Evolutionary conservation across 2,113 vertebrate genomes (phyloP), one percentile per base, ranked within the genome.

Genomic region (Narcine bancroftii): DNA sequence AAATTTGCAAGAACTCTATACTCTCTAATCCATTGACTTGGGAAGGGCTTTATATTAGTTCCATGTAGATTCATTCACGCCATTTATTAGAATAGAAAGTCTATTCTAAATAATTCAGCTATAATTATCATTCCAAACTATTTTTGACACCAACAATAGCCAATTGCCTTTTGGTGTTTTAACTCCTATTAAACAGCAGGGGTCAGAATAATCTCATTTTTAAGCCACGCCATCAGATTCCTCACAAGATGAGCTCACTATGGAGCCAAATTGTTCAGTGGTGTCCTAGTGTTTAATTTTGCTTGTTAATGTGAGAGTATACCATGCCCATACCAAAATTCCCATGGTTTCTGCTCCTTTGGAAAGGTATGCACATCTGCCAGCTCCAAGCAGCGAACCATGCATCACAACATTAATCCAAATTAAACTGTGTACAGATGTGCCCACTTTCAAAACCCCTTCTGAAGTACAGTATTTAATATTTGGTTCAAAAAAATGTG

Each of bases 351-450:
- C 63, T 42, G 33, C 19, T 45, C 60, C 39, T 26, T 91, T 13
- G 65, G 47, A 83, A 83, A 83, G 79, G 63, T 89, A 89, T 89
- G 85, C 63, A 65, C n/a, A 65, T 63, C 85, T 65, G 56, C 85
- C 19, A 2, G 85, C 85, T 60, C 36, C 3, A 91, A 63, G 89
- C 89, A 69, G 26, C 33, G 26, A 69, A 10, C 11, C 4, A 2
- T 42, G 63, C 63, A 91, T 91, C 19, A 26, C 29, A 69, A 69
- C 42, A 26, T 91, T 69, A 33, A 91, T 47, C 89, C 11, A 66
- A 71, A 13, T 39, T 47, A 53, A 91, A 69, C 24, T 39, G n/a
- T 6, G 65, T 21, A 33, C 89, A 91, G 89, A 91, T 91, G 89
- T 91, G 89, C 42, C 69, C 33, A 29, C 89, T 71, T 91, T 91